A percentile compares a stretch with the other conserved stretches of the same genome.
These are phyloP conservation scores for Crenichthys baileyi DNA, from an alignment of 2,797 vertebrate genomes.

Conservation along the genomic window DNA sequence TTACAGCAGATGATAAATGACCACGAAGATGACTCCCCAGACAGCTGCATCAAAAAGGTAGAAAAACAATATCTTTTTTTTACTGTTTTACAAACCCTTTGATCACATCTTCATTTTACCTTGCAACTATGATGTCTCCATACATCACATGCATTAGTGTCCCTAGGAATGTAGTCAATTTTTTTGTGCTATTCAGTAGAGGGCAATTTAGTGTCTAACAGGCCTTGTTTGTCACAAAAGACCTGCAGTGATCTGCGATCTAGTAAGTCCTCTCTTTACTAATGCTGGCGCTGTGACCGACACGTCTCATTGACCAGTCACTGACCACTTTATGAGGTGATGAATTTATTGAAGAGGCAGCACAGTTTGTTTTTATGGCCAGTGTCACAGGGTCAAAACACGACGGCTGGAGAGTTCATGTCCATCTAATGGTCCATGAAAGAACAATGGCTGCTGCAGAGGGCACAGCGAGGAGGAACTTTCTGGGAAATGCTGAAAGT, in stretches of 20 bases:
- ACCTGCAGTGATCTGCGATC: conserved; percentile 20
- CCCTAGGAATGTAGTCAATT: neutral
- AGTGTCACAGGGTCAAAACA: conserved; percentile 78
- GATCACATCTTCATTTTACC: neutral
- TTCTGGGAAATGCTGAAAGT: conserved; percentile 39
- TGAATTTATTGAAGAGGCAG: conserved; percentile 82
- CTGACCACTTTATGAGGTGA: conserved; percentile 82
- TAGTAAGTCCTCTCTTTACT: conserved; percentile 19
- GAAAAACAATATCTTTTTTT: conserved; percentile 29
- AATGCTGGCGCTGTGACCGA: conserved; percentile 43
- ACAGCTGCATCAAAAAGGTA: conserved; percentile 95
- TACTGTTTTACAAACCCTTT: neutral
- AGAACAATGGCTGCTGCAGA: conserved; percentile 67
- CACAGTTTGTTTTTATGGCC: conserved; percentile 78
- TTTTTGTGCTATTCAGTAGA: conserved; percentile 8
- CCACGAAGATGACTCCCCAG: conserved; percentile 86
- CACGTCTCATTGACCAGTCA: conserved; percentile 69
- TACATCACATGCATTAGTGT: neutral
- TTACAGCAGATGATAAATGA: conserved; percentile 89
- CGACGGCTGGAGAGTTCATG: conserved; percentile 83
- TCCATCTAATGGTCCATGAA: conserved; percentile 84
- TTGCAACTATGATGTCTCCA: neutral
- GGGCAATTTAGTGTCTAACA: conserved; percentile 6
- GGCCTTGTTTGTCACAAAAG: conserved; percentile 15
- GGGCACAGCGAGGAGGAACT: conserved; percentile 51